Base-by-base conservation (phyloP, 2,888 invertebrate species). In the Alloplasta piceator region DNA sequence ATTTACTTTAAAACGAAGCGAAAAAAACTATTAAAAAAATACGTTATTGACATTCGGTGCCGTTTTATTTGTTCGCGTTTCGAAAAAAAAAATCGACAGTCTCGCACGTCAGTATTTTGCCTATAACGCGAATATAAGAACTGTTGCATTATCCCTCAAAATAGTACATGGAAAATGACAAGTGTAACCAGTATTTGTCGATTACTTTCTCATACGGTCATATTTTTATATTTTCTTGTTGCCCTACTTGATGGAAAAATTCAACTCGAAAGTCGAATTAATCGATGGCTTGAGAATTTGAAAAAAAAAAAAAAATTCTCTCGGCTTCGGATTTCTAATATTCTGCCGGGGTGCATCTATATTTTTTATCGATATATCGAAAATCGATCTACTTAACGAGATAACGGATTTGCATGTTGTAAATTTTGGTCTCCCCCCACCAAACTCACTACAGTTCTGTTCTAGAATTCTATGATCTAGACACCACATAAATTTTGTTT, bases 141-240 rank as follows among this genome's bases (percentile, higher is more conserved):
- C 26, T 3, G 26, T 26, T 3, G 26, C 26, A 3, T 26, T 1
- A 26, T 26, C 26, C 26, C 26, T 26, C 26, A 26, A 26, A 26
- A 26, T 26, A 26, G 52, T 39, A 80, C 80, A 83, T 90, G 89
- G 90, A 91, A 91, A 90, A 91, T 91, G 91, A 91, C 91, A 91
- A 91, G 90, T 88, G 88, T 90, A 89, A 91, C 91, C 90, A 89
- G 85, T 89, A 89, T 87, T 89, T 89, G 87, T 87, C 87, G 86
- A 89, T 89, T 85, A 85, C 82, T 85, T 86, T 86, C 82, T 86
- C 86, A 74, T 78, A 78, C 78, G 72, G 48, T 61, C 39, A 50
- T 43, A 14, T n/a, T n/a, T n/a, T n/a, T n/a, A n/a, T n/a, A n/a
- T 43, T 36, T 26, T 10, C 26, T 10, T 10, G 48, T 3, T 1